A percentile compares a stretch with the other conserved stretches of the same genome.
phyloP scores from a whole-genome alignment of 2,797 vertebrate species.

The Brotula barbata region DNA sequence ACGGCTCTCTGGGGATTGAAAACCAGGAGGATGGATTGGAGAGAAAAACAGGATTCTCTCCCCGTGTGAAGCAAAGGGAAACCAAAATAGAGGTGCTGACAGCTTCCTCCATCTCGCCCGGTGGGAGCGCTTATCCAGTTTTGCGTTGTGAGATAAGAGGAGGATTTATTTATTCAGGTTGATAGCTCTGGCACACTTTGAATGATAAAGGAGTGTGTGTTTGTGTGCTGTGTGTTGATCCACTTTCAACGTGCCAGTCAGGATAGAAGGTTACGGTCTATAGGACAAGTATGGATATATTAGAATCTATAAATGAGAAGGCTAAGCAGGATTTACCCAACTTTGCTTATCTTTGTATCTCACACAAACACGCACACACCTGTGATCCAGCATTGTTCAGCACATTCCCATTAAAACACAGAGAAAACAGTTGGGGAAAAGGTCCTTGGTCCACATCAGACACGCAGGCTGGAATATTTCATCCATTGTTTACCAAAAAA shows the following conservation, averaged over 20 bases:
- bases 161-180: constrained; percentile 77
- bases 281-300: constrained; percentile 50
- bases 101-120: constrained; percentile 67
- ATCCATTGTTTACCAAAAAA: constrained; percentile 52
- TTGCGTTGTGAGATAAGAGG: constrained; percentile 65
- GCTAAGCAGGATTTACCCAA: constrained; percentile 5
- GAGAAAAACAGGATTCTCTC: constrained; percentile 74
- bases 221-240: constrained; percentile 41
- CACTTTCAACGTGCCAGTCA: constrained; percentile 66
- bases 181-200: constrained; percentile 64
- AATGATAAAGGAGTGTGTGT: constrained; percentile 66
- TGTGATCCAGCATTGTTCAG: constrained; percentile 40
- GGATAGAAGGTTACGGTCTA: constrained; percentile 70
- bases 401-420: constrained; percentile 36
- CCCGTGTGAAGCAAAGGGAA: constrained; percentile 60
- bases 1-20: constrained; percentile 57
- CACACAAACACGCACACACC: constrained; percentile 26
- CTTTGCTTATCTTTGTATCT: constrained; percentile 20
- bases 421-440: constrained; percentile 19
- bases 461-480: constrained; percentile 49
- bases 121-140: constrained; percentile 68
- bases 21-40: constrained; percentile 61
- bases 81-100: constrained; percentile 75
- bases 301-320: constrained; percentile 29
- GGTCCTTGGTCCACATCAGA: constrained; percentile 53